phyloP scores from a whole-genome alignment of 2,797 vertebrate genomes.

The Fistularia tabacaria region DNA sequence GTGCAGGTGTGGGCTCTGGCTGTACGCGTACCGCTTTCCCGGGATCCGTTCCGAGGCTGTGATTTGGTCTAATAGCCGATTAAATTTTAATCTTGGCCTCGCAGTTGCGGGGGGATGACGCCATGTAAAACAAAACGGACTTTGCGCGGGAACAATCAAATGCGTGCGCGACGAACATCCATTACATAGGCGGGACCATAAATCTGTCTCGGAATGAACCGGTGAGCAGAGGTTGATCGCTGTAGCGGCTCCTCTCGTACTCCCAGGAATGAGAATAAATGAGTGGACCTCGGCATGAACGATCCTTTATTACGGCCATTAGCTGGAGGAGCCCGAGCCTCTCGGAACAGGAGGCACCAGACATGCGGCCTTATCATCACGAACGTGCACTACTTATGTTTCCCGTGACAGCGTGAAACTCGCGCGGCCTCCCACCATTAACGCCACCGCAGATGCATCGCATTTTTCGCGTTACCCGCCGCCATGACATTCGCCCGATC shows the following conservation, averaged over 20 bases:
- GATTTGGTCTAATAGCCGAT: conserved; percentile 86
- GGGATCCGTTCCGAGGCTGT: conserved; percentile 42
- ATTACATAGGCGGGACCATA: conserved; percentile 85
- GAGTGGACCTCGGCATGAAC: conserved; percentile 82
- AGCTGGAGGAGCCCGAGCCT: conserved; percentile 75
- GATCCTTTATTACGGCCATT: conserved; percentile 92
- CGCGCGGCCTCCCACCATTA: no score
- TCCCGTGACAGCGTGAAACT: conserved; percentile 40
- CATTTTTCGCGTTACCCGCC: conserved; percentile 38
- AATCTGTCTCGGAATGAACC: conserved; percentile 88
- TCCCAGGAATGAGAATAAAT: conserved; percentile 90
- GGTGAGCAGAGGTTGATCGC: conserved; percentile 85
- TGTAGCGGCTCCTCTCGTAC: conserved; percentile 77
- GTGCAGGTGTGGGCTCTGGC: conserved; percentile 50
- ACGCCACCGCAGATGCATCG: conserved; percentile 36
- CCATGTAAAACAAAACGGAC: conserved; percentile 37
- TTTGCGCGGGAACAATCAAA: conserved; percentile 33
- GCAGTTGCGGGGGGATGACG: conserved; percentile 72
- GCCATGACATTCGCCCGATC: conserved; percentile 16
- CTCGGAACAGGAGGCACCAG: conserved; percentile 41
- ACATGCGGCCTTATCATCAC: conserved; percentile 34
- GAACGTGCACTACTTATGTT: conserved; percentile 51
- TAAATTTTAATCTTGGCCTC: conserved; percentile 85
- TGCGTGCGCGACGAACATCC: conserved; percentile 71
- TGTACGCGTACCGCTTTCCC: conserved; percentile 17